A percentile compares a stretch with the other conserved stretches of the same genome.
phyloP scores from a whole-genome alignment of 2,797 vertebrate species.

The Vireo griseus region DNA sequence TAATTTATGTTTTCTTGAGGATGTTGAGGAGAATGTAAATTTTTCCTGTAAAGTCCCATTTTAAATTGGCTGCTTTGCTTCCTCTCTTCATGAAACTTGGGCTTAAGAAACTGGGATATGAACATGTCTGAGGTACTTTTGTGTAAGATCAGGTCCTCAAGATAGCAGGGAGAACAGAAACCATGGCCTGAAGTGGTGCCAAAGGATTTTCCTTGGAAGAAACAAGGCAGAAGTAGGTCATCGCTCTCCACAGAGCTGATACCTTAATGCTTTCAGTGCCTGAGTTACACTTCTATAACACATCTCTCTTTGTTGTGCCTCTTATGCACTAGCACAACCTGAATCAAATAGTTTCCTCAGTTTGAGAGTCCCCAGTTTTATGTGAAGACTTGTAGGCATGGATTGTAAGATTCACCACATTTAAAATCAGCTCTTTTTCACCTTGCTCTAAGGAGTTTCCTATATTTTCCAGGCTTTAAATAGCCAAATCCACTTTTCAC shows the following conservation, averaged over 20 bases:
- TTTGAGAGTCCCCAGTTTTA: neutral
- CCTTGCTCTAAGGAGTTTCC: neutral
- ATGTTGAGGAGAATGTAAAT: neutral
- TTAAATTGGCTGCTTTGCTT: neutral
- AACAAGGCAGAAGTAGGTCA: slow-evolving; percentile 34
- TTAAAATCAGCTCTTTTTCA: neutral
- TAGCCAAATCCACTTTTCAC: neutral
- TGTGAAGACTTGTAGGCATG: neutral
- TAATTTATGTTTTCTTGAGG: neutral
- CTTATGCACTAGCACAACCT: neutral
- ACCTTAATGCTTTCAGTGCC: neutral
- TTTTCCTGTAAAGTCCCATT: neutral
- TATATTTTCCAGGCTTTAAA: neutral
- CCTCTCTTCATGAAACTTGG: neutral
- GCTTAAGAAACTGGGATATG: neutral
- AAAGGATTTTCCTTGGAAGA: neutral
- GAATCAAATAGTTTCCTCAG: neutral
- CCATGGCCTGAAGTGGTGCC: neutral
- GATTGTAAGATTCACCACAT: neutral
- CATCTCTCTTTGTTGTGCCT: neutral
- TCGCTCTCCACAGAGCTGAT: neutral
- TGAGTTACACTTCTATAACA: neutral
- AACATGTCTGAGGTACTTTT: neutral
- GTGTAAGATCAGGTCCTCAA: neutral
- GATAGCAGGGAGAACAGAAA: neutral